These are phyloP conservation scores for Idaea aversata DNA, from an alignment of 2,888 invertebrate genomes.

Conservation along the genomic window DNA sequence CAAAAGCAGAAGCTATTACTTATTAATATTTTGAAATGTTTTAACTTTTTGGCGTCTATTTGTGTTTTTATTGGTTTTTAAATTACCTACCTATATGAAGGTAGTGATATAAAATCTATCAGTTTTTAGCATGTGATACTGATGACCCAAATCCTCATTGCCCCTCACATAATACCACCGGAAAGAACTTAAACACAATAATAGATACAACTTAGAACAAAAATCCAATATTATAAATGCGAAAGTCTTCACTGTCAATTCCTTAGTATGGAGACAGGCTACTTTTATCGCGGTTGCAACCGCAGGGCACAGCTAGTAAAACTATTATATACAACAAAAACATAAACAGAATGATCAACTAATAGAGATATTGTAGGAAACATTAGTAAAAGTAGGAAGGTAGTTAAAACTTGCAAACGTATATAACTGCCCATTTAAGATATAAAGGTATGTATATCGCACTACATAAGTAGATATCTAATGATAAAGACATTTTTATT, in stretches of 20 bases:
- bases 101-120: too few species aligned
- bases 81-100: background rate
- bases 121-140: too few species aligned
- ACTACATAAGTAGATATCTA: conserved; percentile 69
- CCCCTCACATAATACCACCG: background rate
- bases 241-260: background rate
- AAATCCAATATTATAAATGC: background rate
- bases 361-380: conserved; percentile 63
- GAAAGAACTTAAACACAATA: background rate
- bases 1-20: too few species aligned
- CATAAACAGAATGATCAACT: conserved; percentile 43
- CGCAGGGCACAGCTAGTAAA: background rate
- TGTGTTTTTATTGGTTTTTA: background rate
- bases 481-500: conserved; percentile 69
- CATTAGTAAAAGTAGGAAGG: conserved; percentile 46
- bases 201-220: conserved; percentile 8
- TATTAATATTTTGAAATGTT: too few species aligned
- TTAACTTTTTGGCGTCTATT: too few species aligned
- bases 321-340: conserved; percentile 51
- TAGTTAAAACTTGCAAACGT: conserved; percentile 61
- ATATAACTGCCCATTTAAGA: conserved; percentile 76
- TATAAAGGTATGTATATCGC: conserved; percentile 56
- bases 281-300: background rate
- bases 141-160: background rate
- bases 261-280: background rate